phyloP scores from a whole-genome alignment of 2,113 vertebrate species.

The Onychostruthus taczanowskii region DNA sequence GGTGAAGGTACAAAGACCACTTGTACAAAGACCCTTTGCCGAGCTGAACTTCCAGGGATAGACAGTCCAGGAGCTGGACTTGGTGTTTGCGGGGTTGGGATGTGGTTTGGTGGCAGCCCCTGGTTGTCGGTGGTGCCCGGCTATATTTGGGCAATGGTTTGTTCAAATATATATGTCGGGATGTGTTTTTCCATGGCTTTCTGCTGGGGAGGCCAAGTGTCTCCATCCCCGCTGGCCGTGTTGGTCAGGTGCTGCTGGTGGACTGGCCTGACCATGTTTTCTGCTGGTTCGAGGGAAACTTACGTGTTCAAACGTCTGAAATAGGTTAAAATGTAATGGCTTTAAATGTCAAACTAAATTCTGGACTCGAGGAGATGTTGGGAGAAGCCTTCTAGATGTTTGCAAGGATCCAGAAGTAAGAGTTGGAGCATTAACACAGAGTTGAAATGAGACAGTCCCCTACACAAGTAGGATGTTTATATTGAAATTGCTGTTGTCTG shows the following conservation, averaged over 20 bases:
- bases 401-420: conserved; percentile 9
- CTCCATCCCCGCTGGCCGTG: not conserved
- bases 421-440: not conserved
- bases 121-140: conserved; percentile 44
- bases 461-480: not conserved
- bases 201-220: conserved; percentile 46
- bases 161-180: not conserved
- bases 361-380: not conserved
- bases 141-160: conserved; percentile 31
- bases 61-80: not conserved
- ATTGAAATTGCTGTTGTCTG: conserved; percentile 28
- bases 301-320: not conserved
- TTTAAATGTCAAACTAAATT: not conserved
- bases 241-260: not conserved
- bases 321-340: not conserved
- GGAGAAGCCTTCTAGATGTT: not conserved
- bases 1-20: not conserved
- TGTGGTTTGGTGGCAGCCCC: not conserved
- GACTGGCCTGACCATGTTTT: conserved; percentile 39
- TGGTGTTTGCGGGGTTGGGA: not conserved
- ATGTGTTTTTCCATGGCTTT: conserved; percentile 18
- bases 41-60: not conserved
- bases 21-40: not conserved
- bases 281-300: conserved; percentile 28
- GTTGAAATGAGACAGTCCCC: not conserved